Evolutionary conservation across 2,888 invertebrate genomes (phyloP), one percentile per base, ranked within the genome.

Genomic region (Neoascia interrupta): DNA sequence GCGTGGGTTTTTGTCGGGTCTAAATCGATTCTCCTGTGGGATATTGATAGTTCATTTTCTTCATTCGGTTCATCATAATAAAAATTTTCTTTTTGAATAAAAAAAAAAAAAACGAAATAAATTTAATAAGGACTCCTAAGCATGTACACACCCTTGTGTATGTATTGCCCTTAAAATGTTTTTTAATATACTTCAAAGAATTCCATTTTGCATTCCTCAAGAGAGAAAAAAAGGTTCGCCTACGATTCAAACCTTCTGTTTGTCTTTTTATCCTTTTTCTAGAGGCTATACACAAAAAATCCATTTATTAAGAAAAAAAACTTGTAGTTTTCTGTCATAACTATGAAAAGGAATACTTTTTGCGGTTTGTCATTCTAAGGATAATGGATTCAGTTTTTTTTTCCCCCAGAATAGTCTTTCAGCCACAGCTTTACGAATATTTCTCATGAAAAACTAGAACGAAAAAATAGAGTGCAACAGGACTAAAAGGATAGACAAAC

Each of bases 351-450:
- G n/a, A n/a, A n/a, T n/a, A 45, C 6, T 39, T 45, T 15, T 60
- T 19, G 36, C 28, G 10, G 26, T 28, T 45, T 60, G 16, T 28
- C 43, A 53, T 26, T 28, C 26, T n/a, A 21, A 28, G 37, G 43
- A 53, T 73, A 53, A 73, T 73, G 23, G 60, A 47, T 66, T 58
- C 43, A 31, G 11, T 45, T 64, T 13, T 8, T 18, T 47, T n/a
- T 15, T 11, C n/a, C n/a, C n/a, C n/a, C n/a, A n/a, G n/a, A n/a
- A n/a, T n/a, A n/a, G n/a, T n/a, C n/a, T n/a, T n/a, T n/a, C n/a
- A n/a, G n/a, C n/a, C n/a, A n/a, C n/a, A n/a, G 26, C 15, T 49
- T 43, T 36, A n/a, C 18, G 3, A 51, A 43, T 51, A 39, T 41
- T 15, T 28, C 10, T 34, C 23, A 36, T 4, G 10, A 51, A 34